Evolutionary conservation across 2,113 vertebrate genomes (phyloP).

Genomic region (Nicator chloris): DNA sequence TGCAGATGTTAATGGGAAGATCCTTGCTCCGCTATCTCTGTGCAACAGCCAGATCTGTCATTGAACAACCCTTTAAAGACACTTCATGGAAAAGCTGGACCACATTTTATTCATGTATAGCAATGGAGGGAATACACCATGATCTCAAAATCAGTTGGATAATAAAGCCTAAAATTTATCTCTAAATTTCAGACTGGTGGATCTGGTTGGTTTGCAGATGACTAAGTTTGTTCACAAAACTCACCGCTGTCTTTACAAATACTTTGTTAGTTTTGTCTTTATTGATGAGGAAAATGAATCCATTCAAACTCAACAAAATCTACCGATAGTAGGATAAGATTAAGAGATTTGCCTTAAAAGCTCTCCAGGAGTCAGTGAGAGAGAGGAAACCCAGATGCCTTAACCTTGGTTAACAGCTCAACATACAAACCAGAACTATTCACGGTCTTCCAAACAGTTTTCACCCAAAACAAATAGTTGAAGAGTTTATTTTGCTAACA

Average conservation of each 20-base stretch:
- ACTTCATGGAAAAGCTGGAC: neutral
- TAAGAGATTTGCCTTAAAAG: neutral
- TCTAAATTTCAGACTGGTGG: neutral
- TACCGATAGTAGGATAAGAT: accelerated
- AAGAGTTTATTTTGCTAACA: neutral
- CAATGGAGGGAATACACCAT: neutral
- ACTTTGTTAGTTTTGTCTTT: neutral
- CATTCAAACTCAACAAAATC: neutral
- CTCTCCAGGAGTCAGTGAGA: neutral
- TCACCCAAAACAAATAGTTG: accelerated
- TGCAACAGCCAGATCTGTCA: neutral
- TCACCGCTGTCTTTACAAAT: neutral
- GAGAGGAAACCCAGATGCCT: neutral
- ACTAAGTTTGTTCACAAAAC: neutral
- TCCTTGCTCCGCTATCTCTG: neutral
- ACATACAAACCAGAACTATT: no score
- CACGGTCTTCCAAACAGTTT: neutral
- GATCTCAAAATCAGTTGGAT: neutral
- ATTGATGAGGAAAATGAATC: neutral
- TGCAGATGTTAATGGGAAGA: neutral
- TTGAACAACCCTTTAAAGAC: neutral
- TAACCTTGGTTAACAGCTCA: neutral
- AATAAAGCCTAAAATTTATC: neutral
- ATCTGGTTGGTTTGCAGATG: neutral
- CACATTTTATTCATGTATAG: neutral